Evolutionary conservation across 2,113 vertebrate species (phyloP).

Genomic region (Grallaria varia): DNA sequence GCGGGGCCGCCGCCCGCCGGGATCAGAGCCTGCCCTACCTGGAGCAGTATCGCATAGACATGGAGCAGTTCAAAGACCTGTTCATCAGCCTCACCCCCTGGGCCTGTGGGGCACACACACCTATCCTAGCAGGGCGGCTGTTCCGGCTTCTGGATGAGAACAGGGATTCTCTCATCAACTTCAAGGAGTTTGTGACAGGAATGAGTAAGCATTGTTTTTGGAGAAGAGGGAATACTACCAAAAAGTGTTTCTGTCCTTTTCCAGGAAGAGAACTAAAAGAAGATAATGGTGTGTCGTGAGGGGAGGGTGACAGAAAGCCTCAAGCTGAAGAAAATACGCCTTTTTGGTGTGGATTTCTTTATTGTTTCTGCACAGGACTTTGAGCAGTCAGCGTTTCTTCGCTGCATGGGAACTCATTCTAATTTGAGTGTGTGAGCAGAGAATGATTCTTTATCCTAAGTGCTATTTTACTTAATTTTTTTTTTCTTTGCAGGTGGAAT

Average conservation of each 20-base stretch:
- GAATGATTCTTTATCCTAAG: neutral
- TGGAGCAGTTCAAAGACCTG: constrained; percentile 86
- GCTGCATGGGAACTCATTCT: neutral
- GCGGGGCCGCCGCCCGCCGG: constrained; percentile 75
- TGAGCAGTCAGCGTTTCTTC: neutral
- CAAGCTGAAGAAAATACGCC: neutral
- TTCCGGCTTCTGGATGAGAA: constrained; percentile 92
- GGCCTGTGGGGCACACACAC: constrained; percentile 84
- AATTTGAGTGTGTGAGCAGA: neutral
- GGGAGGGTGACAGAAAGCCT: neutral
- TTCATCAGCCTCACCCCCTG: constrained; percentile 85
- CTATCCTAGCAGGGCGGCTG: constrained; percentile 83
- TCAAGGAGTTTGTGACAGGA: constrained; percentile 95
- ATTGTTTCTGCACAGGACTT: neutral
- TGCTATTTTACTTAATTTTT: neutral
- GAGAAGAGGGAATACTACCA: neutral
- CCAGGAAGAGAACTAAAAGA: neutral
- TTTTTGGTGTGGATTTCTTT: neutral
- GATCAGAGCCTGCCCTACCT: constrained; percentile 94
- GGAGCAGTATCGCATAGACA: constrained; percentile 95
- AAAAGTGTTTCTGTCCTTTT: neutral
- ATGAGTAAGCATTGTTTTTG: constrained; percentile 81
- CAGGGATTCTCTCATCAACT: constrained; percentile 93
- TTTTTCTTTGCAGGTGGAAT: constrained; percentile 81
- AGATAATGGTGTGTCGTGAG: neutral